Base-by-base conservation (phyloP, 2,113 vertebrate genomes). In the Seriola rivoliana region DNA sequence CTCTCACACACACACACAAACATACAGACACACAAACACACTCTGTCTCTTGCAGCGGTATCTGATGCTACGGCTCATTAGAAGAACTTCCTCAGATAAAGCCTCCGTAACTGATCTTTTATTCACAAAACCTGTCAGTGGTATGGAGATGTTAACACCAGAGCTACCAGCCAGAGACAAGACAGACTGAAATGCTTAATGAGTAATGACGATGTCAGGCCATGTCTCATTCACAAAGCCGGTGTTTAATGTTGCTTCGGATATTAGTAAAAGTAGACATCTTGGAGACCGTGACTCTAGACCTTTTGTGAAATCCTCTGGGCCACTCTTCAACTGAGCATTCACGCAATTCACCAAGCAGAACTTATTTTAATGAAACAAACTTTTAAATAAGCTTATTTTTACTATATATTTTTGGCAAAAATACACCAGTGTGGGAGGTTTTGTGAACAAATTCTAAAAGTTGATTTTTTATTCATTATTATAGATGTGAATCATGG, bases 11-110 rank as follows among this genome's bases (percentile, higher is more conserved):
- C 23, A 29, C 65, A 32, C 44, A 50, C 50, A 48, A 38, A 57
- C 67, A 38, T 10, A 57, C 67, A 58, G 59, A 60, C 55, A 38
- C 40, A 25, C 64, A 32, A 54, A 54, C 12, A 48, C 14, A 21
- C 59, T n/a, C 29, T 13, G 34, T 36, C 34, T 2, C 66, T 44
- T 29, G 78, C 78, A 50, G 80, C 77, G 58, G 48, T 78, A 89
- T 88, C 81, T 85, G 88, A 85, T 78, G 83, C 69, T 66, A 58
- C 65, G 75, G 85, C 87, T 93, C 86, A 86, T 93, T 90, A 91
- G 82, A 80, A 29, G 59, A 81, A 71, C 78, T 78, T 92, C 87
- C 71, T 84, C 75, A 66, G 82, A 88, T 90, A 85, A 91, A 86
- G 83, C 78, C 65, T 72, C 38, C 32, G 48, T 78, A 84, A 85